Percentiles rank a stretch among this genome's conserved stretches.
Conservation (phyloP, 2,888 invertebrate species). For the Pterostichus madidus region DNA sequence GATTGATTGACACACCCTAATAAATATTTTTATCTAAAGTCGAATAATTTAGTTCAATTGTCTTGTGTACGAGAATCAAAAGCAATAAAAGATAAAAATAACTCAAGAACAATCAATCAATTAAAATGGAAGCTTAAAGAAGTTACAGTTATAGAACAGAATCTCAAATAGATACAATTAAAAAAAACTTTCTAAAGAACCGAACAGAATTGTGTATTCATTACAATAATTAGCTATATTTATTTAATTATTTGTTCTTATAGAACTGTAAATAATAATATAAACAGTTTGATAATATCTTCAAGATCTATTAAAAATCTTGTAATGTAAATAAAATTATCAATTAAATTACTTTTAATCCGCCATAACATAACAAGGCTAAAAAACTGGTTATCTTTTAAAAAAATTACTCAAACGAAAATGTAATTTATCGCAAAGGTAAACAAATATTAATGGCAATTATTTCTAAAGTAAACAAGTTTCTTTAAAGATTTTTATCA, state of each 20-base stretch:
- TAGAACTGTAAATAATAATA: no score
- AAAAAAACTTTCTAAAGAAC: no score
- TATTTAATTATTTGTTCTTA: no score
- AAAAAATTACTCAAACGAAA: neutral
- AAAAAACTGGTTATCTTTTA: constrained; percentile 16
- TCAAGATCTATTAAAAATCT: no score
- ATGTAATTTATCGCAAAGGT: constrained; percentile 10
- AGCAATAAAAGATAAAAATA: constrained; percentile 40
- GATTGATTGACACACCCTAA: constrained; percentile 11
- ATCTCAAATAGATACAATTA: neutral
- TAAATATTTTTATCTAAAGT: constrained; percentile 21
- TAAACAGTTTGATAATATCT: no score
- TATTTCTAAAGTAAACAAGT: neutral
- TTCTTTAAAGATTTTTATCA: constrained; percentile 20
- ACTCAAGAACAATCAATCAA: constrained; percentile 2
- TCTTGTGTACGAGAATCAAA: constrained; percentile 8
- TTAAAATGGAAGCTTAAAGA: constrained; percentile 4
- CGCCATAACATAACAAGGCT: neutral
- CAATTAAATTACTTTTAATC: neutral
- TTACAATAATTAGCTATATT: no score
- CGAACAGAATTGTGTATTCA: no score
- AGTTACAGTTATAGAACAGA: neutral
- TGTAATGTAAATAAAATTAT: constrained; percentile 10
- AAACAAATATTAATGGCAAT: constrained; percentile 19
- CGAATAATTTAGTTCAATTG: constrained; percentile 12